Conservation (phyloP, 2,113 vertebrate genomes). For the Phalacrocorax pelagicus region DNA sequence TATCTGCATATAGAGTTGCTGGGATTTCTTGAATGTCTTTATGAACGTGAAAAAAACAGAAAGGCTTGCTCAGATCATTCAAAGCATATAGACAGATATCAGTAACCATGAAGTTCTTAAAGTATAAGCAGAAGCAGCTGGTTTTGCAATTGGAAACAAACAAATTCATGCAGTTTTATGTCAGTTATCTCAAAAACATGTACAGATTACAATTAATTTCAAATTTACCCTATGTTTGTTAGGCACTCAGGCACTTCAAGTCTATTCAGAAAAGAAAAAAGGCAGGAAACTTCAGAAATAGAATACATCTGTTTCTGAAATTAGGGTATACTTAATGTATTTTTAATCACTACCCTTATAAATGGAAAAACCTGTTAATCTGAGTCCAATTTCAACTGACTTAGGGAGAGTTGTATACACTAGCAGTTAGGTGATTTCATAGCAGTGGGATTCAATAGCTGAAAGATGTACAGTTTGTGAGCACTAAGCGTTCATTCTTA, state of each 20-base stretch:
- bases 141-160: not conserved
- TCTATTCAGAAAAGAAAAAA: not conserved
- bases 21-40: not conserved
- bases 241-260: not conserved
- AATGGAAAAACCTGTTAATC: not conserved
- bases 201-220: not conserved
- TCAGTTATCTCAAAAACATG: not conserved
- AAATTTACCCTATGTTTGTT: not conserved
- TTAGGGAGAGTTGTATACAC: not conserved
- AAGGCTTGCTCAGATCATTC: not conserved
- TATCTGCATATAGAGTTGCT: not conserved
- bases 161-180: not conserved
- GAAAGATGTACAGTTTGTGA: not conserved
- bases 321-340: not conserved
- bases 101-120: not conserved
- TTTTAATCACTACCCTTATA: not conserved
- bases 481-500: not conserved
- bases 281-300: not conserved
- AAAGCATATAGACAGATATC: not conserved
- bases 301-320: not conserved
- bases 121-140: not conserved
- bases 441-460: not conserved
- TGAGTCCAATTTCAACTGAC: not conserved
- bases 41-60: not conserved
- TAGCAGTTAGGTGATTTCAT: not conserved